phyloP scores from a whole-genome alignment of 2,113 vertebrate species.

The Lepus timidus region DNA sequence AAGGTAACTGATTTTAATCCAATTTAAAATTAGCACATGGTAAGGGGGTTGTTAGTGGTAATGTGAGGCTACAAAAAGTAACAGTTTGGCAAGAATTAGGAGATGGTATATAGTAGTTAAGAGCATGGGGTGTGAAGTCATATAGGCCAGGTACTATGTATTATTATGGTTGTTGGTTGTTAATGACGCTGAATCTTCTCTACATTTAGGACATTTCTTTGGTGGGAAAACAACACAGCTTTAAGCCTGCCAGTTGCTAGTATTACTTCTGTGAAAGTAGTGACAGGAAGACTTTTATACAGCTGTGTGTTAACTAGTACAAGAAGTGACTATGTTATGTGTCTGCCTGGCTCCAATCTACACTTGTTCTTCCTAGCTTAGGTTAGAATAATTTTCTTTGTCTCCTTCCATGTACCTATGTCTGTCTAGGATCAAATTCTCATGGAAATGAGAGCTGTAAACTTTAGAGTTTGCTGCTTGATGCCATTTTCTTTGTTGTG shows the following conservation, averaged over 20 bases:
- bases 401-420: constrained; percentile 25
- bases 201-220: constrained; percentile 45
- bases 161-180: constrained; percentile 16
- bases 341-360: background rate
- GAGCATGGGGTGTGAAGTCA: background rate
- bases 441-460: background rate
- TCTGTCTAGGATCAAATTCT: constrained; percentile 18
- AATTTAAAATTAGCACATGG: constrained; percentile 45
- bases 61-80: constrained; percentile 8
- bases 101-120: background rate
- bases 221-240: constrained; percentile 10
- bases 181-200: constrained; percentile 11
- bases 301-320: background rate
- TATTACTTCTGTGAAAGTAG: background rate
- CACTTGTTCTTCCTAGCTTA: constrained; percentile 29
- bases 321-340: constrained; percentile 11
- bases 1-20: constrained; percentile 39
- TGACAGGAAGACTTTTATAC: background rate
- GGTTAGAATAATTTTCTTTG: constrained; percentile 48
- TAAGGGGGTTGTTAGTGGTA: background rate
- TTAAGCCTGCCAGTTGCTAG: background rate
- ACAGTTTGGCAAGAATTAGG: constrained; percentile 63
- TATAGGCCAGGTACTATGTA: background rate
- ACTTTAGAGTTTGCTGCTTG: constrained; percentile 43
- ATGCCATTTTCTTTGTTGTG: constrained; percentile 23